phyloP scores from a whole-genome alignment of 2,113 vertebrate species.

The Protobothrops mucrosquamatus region DNA sequence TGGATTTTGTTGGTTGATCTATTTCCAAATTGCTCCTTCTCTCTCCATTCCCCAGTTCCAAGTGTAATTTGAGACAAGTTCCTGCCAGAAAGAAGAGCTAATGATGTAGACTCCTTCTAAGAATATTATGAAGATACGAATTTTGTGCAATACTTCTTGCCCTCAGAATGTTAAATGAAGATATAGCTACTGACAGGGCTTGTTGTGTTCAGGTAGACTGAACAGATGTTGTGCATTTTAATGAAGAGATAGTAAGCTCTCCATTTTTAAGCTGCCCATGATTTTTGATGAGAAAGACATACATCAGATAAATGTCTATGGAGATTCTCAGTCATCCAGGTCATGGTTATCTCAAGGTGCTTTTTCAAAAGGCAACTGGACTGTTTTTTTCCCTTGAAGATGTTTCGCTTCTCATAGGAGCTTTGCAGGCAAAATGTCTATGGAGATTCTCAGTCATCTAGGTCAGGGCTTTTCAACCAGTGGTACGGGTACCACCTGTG shows the following conservation, averaged over 20 bases:
- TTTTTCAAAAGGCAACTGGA: neutral
- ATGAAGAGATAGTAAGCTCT: neutral
- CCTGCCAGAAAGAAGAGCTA: neutral
- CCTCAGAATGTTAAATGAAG: conserved; percentile 1
- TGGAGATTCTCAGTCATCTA: too few relatives aligned
- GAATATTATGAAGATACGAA: neutral
- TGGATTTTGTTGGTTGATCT: conserved; percentile 18
- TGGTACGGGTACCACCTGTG: too few relatives aligned
- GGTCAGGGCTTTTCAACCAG: too few relatives aligned
- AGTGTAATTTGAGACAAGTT: conserved; percentile 4
- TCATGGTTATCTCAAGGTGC: neutral
- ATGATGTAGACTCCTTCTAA: neutral
- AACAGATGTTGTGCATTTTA: conserved; percentile 1
- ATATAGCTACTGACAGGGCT: neutral
- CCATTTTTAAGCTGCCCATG: neutral
- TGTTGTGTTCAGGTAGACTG: neutral
- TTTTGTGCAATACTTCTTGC: neutral
- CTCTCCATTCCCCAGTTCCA: neutral
- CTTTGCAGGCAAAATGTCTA: neutral
- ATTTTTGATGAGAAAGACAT: neutral
- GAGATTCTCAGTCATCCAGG: neutral
- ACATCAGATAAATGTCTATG: neutral
- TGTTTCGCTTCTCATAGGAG: neutral
- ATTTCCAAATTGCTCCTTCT: conserved; percentile 13
- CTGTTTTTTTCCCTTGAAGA: neutral